phyloP scores from a whole-genome alignment of 2,797 vertebrate species.

The Hapalemur alaotrensis region DNA sequence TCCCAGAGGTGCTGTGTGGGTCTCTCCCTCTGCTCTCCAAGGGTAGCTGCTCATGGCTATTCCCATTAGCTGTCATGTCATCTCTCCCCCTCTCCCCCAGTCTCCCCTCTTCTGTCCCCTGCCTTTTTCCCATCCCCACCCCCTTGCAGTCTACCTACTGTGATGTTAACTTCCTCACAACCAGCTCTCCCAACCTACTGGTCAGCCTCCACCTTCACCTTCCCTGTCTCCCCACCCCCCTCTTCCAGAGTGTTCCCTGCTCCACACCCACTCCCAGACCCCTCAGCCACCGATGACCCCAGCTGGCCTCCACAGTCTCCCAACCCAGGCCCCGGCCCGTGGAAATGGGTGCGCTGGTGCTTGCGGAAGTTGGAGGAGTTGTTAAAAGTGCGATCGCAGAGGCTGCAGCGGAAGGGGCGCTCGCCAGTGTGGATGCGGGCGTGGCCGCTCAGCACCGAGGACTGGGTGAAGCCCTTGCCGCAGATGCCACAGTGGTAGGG shows the following conservation, averaged over 20 bases:
- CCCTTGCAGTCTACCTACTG: background rate
- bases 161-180: too few relatives aligned
- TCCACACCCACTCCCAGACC: background rate
- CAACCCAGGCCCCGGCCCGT: slow-evolving; percentile 26
- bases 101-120: background rate
- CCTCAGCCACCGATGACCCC: background rate
- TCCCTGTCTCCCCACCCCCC: accelerated
- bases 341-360: slow-evolving; percentile 77
- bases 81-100: background rate
- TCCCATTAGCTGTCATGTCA: background rate
- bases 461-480: slow-evolving; percentile 81
- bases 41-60: too few relatives aligned
- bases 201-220: background rate
- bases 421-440: slow-evolving; percentile 78
- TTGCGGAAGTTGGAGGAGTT: slow-evolving; percentile 77
- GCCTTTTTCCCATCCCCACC: background rate
- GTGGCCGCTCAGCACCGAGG: slow-evolving; percentile 80
- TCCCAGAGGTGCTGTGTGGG: background rate
- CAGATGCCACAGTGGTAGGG: slow-evolving; percentile 78
- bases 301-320: background rate
- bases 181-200: slow-evolving; percentile 3
- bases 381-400: slow-evolving; percentile 75
- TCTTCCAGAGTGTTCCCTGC: background rate
- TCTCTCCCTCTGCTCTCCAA: background rate
- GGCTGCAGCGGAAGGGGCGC: slow-evolving; percentile 73